Conservation (phyloP, 2,113 vertebrate genomes). For the Callopanchax toddi region DNA sequence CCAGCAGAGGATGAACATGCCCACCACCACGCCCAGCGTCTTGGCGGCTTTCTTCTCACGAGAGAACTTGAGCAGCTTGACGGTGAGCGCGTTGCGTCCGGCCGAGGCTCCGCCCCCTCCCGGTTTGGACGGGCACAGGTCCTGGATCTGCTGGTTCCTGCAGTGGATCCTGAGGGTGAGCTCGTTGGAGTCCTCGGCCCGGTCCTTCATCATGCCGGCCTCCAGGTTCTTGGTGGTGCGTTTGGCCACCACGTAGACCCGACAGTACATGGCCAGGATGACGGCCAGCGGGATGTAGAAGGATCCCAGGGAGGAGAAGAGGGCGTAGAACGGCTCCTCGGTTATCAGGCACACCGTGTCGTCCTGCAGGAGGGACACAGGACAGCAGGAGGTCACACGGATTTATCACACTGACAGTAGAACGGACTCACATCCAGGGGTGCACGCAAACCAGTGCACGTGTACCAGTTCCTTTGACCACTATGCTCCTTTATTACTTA, state of each 20-base stretch:
- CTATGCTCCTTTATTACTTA: too few relatives aligned
- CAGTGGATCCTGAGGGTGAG: conserved; percentile 73
- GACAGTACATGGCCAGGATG: conserved; percentile 70
- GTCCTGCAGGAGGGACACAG: conserved; percentile 38
- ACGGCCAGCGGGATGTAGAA: conserved; percentile 71
- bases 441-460: too few relatives aligned
- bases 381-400: neutral
- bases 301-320: conserved; percentile 70
- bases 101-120: conserved; percentile 18
- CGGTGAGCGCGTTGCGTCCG: conserved; percentile 46
- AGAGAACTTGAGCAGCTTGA: conserved; percentile 71
- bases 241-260: conserved; percentile 69
- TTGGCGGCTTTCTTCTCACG: conserved; percentile 72
- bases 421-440: too few relatives aligned
- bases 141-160: conserved; percentile 60
- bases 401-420: neutral
- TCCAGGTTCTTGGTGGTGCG: conserved; percentile 72
- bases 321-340: conserved; percentile 65
- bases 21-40: conserved; percentile 73
- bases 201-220: conserved; percentile 69
- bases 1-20: conserved; percentile 76
- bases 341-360: conserved; percentile 63
- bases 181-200: conserved; percentile 56
- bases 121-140: conserved; percentile 25
- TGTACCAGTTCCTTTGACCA: too few relatives aligned